Evolutionary conservation across 2,797 vertebrate species (phyloP), one percentile per base, ranked within the genome.

Genomic region (Pseudochromis fuscus): DNA sequence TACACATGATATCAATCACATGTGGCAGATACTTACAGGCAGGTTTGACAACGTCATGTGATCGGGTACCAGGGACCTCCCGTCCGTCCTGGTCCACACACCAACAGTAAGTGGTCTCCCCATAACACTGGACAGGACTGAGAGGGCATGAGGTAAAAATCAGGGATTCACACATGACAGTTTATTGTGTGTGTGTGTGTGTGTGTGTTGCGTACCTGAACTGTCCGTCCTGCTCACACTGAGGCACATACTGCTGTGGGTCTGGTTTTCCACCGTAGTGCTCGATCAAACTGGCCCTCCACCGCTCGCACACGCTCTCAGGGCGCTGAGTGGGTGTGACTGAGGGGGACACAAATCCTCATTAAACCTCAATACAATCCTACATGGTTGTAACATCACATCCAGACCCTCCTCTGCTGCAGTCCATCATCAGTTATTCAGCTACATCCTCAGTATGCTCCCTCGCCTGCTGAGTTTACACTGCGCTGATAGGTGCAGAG

Each of bases 51-150:
- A 89, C 94, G 0, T 96, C 95, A 13, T 97, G 91, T 0, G 96
- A 97, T 59, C 96, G 91, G 0, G 97, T 97, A 1, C 98, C 97
- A 3, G 93, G 88, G 61, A 98, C 89, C 83, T 98, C 96, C 18
- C 95, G 92, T 16, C 98, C 98, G 0, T 96, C 95, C 86, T 92
- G 90, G 86, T 94, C 93, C 71, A 95, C 95, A 52, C 95, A 95
- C 95, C 95, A 95, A 81, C 95, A 95, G 82, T 95, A 94, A 16
- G 84, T 93, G 81, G 90, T 94, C 77, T 93, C 90, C 3, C 94
- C 94, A 0, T 95, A 94, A 80, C 94, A 95, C 88, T 95, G 94
- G 50, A 95, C 88, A 0, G 94, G 90, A 65, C 92, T 93, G 66
- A 74, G 66, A 50, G 19, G 30, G 40, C 15, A 64, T 8, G 28